Conservation (phyloP, 2,113 vertebrate species). For the Condylura cristata region DNA sequence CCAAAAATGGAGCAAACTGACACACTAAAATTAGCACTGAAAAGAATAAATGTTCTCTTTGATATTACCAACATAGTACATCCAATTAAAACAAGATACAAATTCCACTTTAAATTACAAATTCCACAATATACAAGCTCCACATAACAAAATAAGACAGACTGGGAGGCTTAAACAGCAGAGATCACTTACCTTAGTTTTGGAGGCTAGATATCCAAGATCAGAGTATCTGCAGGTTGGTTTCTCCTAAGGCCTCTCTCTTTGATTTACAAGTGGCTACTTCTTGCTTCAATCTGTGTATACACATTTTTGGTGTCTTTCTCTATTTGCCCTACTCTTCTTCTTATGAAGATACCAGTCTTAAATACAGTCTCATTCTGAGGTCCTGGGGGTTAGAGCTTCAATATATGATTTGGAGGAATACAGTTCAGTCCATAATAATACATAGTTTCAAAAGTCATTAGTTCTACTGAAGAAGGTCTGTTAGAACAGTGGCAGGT, state of each 20-base stretch:
- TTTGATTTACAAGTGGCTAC: too few relatives aligned
- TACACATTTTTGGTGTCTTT: background rate
- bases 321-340: background rate
- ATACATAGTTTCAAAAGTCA: background rate
- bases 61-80: background rate
- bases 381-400: background rate
- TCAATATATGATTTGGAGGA: background rate
- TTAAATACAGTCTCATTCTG: background rate
- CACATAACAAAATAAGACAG: background rate
- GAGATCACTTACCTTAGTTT: background rate
- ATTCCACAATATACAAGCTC: background rate
- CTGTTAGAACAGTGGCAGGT: background rate
- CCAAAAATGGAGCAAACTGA: background rate
- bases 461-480: background rate
- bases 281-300: background rate
- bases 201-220: background rate
- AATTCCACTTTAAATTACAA: background rate
- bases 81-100: background rate
- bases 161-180: background rate
- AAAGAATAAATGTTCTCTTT: background rate
- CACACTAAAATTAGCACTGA: background rate
- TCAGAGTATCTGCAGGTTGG: too few relatives aligned
- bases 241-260: background rate
- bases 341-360: background rate
- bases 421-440: background rate